These are phyloP conservation scores for Echinarachnius parma DNA, from an alignment of 53 echinoderm and acorn worm species.

Conservation along the genomic window DNA sequence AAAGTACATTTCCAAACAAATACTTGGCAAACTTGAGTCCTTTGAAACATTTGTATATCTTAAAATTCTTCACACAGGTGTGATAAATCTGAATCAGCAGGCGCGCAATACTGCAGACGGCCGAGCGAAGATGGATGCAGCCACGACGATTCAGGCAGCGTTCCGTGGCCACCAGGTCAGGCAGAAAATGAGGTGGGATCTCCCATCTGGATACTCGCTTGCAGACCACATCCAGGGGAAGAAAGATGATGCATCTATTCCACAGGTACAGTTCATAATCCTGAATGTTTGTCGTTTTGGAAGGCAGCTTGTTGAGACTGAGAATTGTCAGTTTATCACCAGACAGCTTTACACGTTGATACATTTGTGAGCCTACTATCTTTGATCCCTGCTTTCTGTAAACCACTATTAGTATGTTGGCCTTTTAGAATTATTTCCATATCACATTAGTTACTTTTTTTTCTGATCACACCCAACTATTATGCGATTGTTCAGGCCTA, in stretches of 20 bases:
- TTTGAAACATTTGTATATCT: no score
- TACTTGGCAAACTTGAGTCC: no score
- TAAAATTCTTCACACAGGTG: constrained; percentile 44
- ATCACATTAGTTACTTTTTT: no score
- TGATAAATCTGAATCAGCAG: constrained; percentile 44
- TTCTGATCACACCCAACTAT: no score
- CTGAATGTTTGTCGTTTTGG: not conserved
- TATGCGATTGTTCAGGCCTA: no score
- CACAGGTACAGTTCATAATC: constrained; percentile 41
- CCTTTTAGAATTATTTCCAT: no score
- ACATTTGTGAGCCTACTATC: no score
- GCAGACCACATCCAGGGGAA: constrained; percentile 28
- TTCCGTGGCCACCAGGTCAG: constrained; percentile 82
- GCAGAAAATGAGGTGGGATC: constrained; percentile 73
- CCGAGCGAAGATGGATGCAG: constrained; percentile 33
- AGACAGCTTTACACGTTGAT: no score
- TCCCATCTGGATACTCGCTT: constrained; percentile 62
- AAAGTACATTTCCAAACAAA: no score
- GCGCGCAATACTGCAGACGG: constrained; percentile 40
- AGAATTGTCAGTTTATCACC: no score
- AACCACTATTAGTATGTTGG: no score
- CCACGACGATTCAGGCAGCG: constrained; percentile 70
- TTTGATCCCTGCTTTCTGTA: no score
- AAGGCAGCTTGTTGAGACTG: not conserved
- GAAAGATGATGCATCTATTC: constrained; percentile 21